Conservation (phyloP, 1,140 invertebrate genomes). For the Steinernema khuongi region DNA sequence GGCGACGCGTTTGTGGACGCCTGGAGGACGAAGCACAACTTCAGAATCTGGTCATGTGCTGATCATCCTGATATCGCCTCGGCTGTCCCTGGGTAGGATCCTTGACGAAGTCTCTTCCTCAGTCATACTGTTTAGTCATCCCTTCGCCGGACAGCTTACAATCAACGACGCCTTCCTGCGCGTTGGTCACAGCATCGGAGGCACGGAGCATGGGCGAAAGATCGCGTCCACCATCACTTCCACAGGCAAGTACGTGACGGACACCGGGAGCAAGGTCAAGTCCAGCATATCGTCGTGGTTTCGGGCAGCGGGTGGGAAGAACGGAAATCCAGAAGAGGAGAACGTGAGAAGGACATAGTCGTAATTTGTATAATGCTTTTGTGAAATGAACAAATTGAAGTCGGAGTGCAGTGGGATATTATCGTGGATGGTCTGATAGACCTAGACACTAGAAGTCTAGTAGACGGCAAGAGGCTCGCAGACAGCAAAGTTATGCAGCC, state of each 20-base stretch:
- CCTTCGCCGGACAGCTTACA: constrained; percentile 81
- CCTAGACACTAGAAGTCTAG: too few species aligned
- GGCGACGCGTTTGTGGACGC: constrained; percentile 76
- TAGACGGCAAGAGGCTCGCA: too few species aligned
- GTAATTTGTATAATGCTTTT: too few species aligned
- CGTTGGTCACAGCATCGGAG: constrained; percentile 84
- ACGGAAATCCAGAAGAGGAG: neutral
- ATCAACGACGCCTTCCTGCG: constrained; percentile 87
- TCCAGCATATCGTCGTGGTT: constrained; percentile 11
- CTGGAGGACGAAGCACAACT: constrained; percentile 82
- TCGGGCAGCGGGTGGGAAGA: neutral
- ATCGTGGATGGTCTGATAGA: too few species aligned
- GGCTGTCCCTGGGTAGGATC: constrained; percentile 56
- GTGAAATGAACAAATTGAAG: too few species aligned
- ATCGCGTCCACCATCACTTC: constrained; percentile 83
- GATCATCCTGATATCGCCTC: constrained; percentile 62
- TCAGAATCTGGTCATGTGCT: constrained; percentile 70
- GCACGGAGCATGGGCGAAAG: constrained; percentile 82
- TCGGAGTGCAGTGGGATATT: too few species aligned
- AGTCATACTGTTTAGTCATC: constrained; percentile 66
- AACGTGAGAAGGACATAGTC: too few species aligned
- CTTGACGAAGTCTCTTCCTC: constrained; percentile 15
- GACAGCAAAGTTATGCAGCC: too few species aligned
- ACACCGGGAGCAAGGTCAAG: constrained; percentile 6
- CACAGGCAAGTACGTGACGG: constrained; percentile 63